These are phyloP conservation scores for Dendroctonus ponderosae DNA, from an alignment of 1,140 invertebrate species.

Conservation along the genomic window DNA sequence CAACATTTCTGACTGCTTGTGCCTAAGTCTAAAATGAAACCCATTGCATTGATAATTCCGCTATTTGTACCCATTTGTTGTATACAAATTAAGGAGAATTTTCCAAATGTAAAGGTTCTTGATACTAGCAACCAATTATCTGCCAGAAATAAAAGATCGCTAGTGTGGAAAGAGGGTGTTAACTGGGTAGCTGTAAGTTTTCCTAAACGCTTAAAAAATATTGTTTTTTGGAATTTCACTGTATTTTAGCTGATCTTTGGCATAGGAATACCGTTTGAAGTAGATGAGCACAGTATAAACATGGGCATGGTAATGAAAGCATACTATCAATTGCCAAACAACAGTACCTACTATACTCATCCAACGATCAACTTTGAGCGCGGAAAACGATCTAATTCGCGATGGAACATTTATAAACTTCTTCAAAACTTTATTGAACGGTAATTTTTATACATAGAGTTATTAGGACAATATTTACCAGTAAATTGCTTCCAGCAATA, in stretches of 20 bases:
- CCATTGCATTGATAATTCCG: too few relatives aligned
- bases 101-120: too few relatives aligned
- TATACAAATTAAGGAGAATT: too few relatives aligned
- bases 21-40: too few relatives aligned
- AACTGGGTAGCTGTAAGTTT: slow-evolving; percentile 23
- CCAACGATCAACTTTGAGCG: slow-evolving; percentile 37
- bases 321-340: slow-evolving; percentile 45
- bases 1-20: too few relatives aligned
- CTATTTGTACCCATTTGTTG: too few relatives aligned
- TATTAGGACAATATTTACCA: background rate
- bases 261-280: slow-evolving; percentile 43
- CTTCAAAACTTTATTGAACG: slow-evolving; percentile 36
- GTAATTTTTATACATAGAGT: slow-evolving; percentile 2
- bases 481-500: slow-evolving; percentile 19
- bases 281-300: slow-evolving; percentile 41
- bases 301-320: slow-evolving; percentile 44
- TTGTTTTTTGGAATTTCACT: background rate
- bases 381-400: slow-evolving; percentile 36
- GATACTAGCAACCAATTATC: background rate
- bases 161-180: slow-evolving; percentile 22
- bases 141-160: slow-evolving; percentile 13
- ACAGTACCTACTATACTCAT: slow-evolving; percentile 38
- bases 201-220: background rate
- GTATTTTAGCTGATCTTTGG: slow-evolving; percentile 43
- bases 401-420: slow-evolving; percentile 48